Evolutionary conservation across 2,888 invertebrate species (phyloP).

Genomic region (Tenthredo notha): DNA sequence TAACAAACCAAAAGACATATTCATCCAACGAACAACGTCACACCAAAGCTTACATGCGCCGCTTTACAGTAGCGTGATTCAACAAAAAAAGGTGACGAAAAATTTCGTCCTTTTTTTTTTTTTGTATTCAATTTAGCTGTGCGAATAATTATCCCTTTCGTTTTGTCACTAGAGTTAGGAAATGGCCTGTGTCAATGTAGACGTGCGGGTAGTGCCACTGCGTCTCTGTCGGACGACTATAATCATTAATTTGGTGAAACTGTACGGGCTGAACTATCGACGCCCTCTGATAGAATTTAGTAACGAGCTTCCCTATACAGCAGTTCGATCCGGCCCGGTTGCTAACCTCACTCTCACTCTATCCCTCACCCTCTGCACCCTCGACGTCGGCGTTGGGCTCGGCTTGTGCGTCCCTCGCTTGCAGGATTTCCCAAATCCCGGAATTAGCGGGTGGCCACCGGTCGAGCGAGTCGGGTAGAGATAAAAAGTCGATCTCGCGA

Average conservation of each 20-base stretch:
- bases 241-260: conserved; percentile 53
- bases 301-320: conserved; percentile 51
- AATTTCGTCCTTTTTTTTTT: neutral
- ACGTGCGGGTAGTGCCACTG: neutral
- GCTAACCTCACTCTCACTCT: conserved; percentile 37
- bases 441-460: conserved; percentile 55
- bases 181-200: conserved; percentile 10
- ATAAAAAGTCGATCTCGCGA: conserved; percentile 56
- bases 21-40: neutral
- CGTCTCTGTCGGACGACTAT: conserved; percentile 30
- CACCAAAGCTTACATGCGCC: neutral
- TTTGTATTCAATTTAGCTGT: neutral
- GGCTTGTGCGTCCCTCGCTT: conserved; percentile 47
- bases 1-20: neutral
- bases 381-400: conserved; percentile 1
- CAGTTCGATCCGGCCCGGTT: conserved; percentile 34
- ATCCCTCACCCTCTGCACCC: neutral
- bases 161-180: neutral
- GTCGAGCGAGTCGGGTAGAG: conserved; percentile 49
- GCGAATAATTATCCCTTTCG: neutral
- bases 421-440: conserved; percentile 55
- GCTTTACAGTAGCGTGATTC: neutral
- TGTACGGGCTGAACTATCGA: conserved; percentile 48
- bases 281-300: conserved; percentile 55
- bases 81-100: neutral